Base-by-base conservation (phyloP, 2,113 vertebrate species). In the Phylloscopus trochilus region DNA sequence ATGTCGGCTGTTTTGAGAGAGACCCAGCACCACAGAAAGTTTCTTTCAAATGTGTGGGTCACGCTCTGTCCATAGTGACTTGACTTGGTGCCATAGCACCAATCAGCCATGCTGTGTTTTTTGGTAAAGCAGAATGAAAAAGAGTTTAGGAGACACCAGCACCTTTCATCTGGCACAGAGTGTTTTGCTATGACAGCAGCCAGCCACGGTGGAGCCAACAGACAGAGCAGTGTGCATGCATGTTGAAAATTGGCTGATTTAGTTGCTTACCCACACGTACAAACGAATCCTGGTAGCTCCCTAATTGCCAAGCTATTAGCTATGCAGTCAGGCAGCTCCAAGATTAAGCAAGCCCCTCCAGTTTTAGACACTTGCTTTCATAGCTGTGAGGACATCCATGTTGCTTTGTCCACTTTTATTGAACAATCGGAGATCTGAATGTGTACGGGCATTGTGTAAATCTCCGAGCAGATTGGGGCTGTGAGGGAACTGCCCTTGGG, bases 201-300 rank as follows among this genome's bases (percentile, higher is more conserved):
- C 93, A 95, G 94, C 83, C 94, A 72, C 9, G 17, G 31, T 2
- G 80, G 92, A 93, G 93, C 90, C 94, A 90, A 73, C 33, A 86
- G 92, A 83, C 56, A 93, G 91, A 92, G 90, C 88, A 93, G 68
- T 95, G 95, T 94, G 93, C 93, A 92, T 86, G 92, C 92, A 94
- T 94, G 95, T 94, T 78, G 93, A 96, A 96, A 96, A 97, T 93
- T 92, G 90, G 92, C 93, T 95, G 93, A 96, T 93, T 93, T 93
- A 95, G 93, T 93, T 89, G 79, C 93, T 90, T 86, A 53, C 59
- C 60, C 86, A 75, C 85, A 95, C 2, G 1, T 83, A 89, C 73
- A 94, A 83, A 69, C 0, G 44, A 93, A 89, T 94, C 46, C 76
- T 84, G 44, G 49, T 94, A 79, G 79, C 77, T 93, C 93, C 53